These are phyloP conservation scores for Hydra vulgaris DNA, from an alignment of 30 jellyfish, hydroid and myxozoan genomes.

Conservation along the genomic window DNA sequence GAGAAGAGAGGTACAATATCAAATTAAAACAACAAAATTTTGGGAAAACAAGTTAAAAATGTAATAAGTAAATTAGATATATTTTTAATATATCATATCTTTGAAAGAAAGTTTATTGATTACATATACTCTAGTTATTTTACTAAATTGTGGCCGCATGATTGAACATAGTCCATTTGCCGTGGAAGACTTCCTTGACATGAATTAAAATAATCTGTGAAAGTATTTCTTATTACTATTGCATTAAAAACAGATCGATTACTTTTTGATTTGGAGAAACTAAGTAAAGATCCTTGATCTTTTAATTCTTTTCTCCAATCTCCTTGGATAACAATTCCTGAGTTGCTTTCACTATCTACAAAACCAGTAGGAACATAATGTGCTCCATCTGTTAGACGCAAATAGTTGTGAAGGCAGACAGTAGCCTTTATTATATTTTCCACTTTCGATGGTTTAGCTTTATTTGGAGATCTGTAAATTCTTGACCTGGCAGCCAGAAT, in stretches of 20 bases:
- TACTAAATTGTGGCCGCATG: neutral
- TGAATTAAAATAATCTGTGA: slow-evolving; percentile 22
- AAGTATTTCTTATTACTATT: neutral
- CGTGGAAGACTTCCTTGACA: slow-evolving; percentile 26
- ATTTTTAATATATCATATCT: neutral
- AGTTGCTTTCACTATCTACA: slow-evolving; percentile 22
- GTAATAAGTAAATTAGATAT: too few species aligned
- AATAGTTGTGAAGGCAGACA: slow-evolving; percentile 51
- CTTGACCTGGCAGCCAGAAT: slow-evolving; percentile 45
- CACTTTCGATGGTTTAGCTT: slow-evolving; percentile 39
- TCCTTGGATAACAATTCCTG: slow-evolving; percentile 16
- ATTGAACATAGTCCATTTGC: slow-evolving; percentile 23
- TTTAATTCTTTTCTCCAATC: slow-evolving; percentile 28
- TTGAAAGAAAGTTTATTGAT: neutral
- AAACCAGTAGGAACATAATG: slow-evolving; percentile 41
- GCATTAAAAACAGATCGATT: slow-evolving; percentile 1
- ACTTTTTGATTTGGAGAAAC: neutral
- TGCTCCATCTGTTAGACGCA: slow-evolving; percentile 53
- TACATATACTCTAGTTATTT: neutral
- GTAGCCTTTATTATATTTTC: slow-evolving; percentile 40
- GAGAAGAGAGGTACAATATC: neutral
- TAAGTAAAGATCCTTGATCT: slow-evolving; percentile 5
- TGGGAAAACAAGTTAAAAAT: too few species aligned
- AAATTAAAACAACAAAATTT: too few species aligned
- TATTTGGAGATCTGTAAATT: slow-evolving; percentile 44